Percentiles rank a stretch among this genome's conserved stretches.
These are phyloP conservation scores for Physella acuta DNA, from an alignment of 1,140 invertebrate genomes.

Conservation along the genomic window DNA sequence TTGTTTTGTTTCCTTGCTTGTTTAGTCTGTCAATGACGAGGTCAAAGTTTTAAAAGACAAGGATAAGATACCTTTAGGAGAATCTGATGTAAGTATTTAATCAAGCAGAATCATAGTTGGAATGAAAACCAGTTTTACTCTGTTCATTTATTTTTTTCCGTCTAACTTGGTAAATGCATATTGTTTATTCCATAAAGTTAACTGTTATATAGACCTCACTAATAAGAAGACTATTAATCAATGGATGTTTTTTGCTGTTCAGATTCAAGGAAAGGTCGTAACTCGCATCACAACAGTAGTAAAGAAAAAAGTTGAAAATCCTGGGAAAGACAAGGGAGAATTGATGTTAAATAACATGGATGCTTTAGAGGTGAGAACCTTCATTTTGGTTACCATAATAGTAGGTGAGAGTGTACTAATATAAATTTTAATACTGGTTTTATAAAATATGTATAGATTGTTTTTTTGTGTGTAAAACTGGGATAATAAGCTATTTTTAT, in stretches of 20 bases:
- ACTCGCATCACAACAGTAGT: constrained; percentile 77
- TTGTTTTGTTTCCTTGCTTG: background rate
- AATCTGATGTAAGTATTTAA: constrained; percentile 28
- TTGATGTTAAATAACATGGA: constrained; percentile 97
- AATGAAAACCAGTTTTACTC: no score
- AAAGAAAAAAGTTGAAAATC: constrained; percentile 79
- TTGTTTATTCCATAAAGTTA: no score
- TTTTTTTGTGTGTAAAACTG: no score
- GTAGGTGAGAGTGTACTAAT: background rate
- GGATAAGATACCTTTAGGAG: constrained; percentile 62
- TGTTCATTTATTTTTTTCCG: no score
- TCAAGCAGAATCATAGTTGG: no score
- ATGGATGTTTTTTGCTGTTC: no score
- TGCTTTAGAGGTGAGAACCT: constrained; percentile 73
- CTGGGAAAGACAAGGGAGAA: constrained; percentile 77
- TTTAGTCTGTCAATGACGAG: constrained; percentile 76
- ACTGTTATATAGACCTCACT: no score
- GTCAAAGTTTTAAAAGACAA: constrained; percentile 87
- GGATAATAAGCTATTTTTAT: no score
- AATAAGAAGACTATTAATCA: no score
- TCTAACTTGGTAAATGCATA: no score
- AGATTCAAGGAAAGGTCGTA: constrained; percentile 37
- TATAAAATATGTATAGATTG: no score
- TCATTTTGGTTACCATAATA: background rate
- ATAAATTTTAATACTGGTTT: no score